These are phyloP conservation scores for Pungitius pungitius DNA, from an alignment of 2,113 vertebrate genomes.

Conservation along the genomic window DNA sequence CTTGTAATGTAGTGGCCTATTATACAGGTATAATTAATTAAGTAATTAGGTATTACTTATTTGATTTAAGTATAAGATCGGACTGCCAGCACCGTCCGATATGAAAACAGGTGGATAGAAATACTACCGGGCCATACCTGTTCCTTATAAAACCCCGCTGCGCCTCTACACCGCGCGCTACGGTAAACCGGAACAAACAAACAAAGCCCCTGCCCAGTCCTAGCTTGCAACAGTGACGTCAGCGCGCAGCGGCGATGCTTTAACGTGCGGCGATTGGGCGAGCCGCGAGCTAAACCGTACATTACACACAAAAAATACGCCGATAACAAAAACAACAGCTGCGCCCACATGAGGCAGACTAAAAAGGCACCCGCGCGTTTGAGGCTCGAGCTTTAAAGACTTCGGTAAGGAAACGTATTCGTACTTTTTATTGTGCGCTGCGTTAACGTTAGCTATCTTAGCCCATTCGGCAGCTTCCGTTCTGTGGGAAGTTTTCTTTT, in stretches of 20 bases:
- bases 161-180: slow-evolving; percentile 30
- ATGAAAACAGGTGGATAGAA: background rate
- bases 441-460: background rate
- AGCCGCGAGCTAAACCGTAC: slow-evolving; percentile 54
- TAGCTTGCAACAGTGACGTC: slow-evolving; percentile 82
- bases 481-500: slow-evolving; percentile 78
- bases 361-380: slow-evolving; percentile 29
- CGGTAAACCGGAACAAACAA: slow-evolving; percentile 56
- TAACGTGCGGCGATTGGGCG: slow-evolving; percentile 67
- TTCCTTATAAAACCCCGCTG: slow-evolving; percentile 2
- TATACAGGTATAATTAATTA: background rate
- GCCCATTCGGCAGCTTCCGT: slow-evolving; percentile 58
- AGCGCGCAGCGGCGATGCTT: slow-evolving; percentile 55
- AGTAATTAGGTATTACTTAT: background rate
- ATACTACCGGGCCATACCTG: too few species aligned
- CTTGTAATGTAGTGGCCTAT: background rate
- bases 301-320: slow-evolving; percentile 39
- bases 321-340: slow-evolving; percentile 55
- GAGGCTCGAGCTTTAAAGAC: slow-evolving; percentile 8
- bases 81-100: background rate
- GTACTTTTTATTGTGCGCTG: background rate
- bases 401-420: slow-evolving; percentile 58
- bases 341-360: slow-evolving; percentile 37
- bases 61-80: background rate
- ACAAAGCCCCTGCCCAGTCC: slow-evolving; percentile 69